Evolutionary conservation across 2,797 vertebrate genomes (phyloP).

Genomic region (Carcharodon carcharias): DNA sequence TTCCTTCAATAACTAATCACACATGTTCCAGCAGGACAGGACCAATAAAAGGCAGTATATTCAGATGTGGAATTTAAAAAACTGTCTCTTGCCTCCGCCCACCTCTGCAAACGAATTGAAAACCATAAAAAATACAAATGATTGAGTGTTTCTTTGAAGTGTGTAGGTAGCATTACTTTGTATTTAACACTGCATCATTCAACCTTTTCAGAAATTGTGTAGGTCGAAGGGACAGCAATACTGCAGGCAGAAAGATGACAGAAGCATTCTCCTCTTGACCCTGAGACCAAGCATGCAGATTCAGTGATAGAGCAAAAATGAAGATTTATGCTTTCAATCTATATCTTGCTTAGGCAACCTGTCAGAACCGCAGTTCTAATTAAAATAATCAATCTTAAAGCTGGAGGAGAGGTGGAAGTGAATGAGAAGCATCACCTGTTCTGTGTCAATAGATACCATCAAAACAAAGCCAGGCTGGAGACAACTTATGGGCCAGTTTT

Average conservation of each 20-base stretch:
- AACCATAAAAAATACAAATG: background rate
- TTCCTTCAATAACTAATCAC: background rate
- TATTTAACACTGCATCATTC: background rate
- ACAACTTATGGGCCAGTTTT: constrained; percentile 32
- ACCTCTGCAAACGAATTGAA: background rate
- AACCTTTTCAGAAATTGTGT: constrained; percentile 15
- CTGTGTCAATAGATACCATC: constrained; percentile 52
- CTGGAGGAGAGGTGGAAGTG: constrained; percentile 45
- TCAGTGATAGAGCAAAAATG: constrained; percentile 44
- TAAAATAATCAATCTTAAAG: constrained; percentile 71
- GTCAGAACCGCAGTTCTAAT: constrained; percentile 59
- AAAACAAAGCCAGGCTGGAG: background rate
- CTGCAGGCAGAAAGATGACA: constrained; percentile 38
- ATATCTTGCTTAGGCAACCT: constrained; percentile 46
- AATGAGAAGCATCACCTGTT: constrained; percentile 22
- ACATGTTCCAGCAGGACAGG: background rate
- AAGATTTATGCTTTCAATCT: constrained; percentile 70
- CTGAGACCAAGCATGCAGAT: constrained; percentile 35
- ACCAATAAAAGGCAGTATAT: background rate
- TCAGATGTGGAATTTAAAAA: background rate
- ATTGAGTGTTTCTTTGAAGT: background rate
- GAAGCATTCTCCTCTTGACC: constrained; percentile 10
- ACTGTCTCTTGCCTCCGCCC: background rate
- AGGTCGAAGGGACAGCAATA: constrained; percentile 34
- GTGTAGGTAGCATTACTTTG: background rate